These are phyloP conservation scores for Kryphioiulus occultus DNA, from an alignment of 2,888 invertebrate species.

Conservation along the genomic window DNA sequence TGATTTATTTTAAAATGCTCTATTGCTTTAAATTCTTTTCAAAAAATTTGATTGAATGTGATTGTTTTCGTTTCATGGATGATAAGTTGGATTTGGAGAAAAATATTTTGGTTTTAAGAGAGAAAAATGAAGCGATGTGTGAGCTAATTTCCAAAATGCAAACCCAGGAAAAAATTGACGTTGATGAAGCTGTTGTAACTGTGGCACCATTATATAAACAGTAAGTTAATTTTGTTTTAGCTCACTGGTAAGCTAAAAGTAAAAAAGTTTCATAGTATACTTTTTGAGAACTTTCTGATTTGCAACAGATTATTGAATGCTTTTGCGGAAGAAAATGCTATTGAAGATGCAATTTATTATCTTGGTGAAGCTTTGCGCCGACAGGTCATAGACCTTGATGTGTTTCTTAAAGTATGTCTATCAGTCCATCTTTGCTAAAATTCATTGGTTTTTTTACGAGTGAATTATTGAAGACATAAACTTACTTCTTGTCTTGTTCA, in stretches of 20 bases:
- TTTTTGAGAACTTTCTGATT: constrained; percentile 57
- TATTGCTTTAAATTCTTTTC: neutral
- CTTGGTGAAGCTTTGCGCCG: constrained; percentile 93
- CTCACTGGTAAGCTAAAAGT: neutral
- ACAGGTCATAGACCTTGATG: constrained; percentile 92
- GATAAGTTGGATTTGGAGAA: constrained; percentile 78
- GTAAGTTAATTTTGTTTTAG: constrained; percentile 66
- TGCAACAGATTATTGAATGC: constrained; percentile 82
- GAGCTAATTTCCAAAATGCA: constrained; percentile 78
- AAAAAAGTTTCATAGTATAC: neutral
- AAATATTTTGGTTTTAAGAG: constrained; percentile 81
- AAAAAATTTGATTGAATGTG: neutral
- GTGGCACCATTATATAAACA: constrained; percentile 96
- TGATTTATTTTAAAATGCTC: neutral
- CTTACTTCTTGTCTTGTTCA: constrained; percentile 47
- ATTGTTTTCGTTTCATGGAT: constrained; percentile 35
- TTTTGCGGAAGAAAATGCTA: constrained; percentile 96
- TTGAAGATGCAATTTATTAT: constrained; percentile 98
- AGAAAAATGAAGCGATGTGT: constrained; percentile 86
- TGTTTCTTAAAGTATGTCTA: constrained; percentile 78
- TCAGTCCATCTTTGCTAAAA: neutral
- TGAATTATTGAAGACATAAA: neutral
- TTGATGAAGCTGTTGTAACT: constrained; percentile 96
- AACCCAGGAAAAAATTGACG: constrained; percentile 79
- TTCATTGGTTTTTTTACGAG: neutral